Evolutionary conservation across 1,140 invertebrate genomes (phyloP), one percentile per base, ranked within the genome.

Genomic region (Vollenhovia emeryi): DNA sequence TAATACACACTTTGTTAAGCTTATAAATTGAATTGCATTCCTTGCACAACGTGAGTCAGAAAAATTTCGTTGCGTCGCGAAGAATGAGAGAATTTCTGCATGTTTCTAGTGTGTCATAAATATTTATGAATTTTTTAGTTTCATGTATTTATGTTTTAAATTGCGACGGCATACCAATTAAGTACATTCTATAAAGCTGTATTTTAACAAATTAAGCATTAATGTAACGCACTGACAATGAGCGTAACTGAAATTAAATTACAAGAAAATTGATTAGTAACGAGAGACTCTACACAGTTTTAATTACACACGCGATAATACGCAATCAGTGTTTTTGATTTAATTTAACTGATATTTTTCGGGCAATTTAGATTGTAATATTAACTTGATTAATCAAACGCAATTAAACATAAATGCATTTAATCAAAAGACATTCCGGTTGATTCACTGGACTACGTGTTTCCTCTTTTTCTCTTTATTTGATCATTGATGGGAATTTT

Each of bases 121-220:
- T 82, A 73, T 82, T 82, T 45, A 82, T 73, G 36, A 82, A 57
- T 59, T 45, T 8, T 57, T 71, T 57, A 55, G 13, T 21, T 80
- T 27, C 15, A 2, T 7, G 18, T 78, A 75, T 40, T n/a, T 57
- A 15, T 52, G 21, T 21, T 57, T 52, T 30, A 64, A 2, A 59
- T 2, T 21, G 15, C 13, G 3, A 8, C 2, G 15, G 11, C 18
- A 62, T 48, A 48, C 33, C 64, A 50, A 68, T 79, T 62, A 40
- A 9, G 6, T 43, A 52, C 2, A 21, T 3, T 66, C 15, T 55
- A 5, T 24, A 13, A 64, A 78, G 1, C 7, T 36, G 21, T 27
- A 8, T 15, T 36, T 36, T 24, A 11, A 24, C 11, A n/a, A 43
- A 76, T 43, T 15, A 13, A 27, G 0, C 27, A 76, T 60, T 75